Evolutionary conservation across 2,888 invertebrate species (phyloP).

Genomic region (Scaeva pyrastri): DNA sequence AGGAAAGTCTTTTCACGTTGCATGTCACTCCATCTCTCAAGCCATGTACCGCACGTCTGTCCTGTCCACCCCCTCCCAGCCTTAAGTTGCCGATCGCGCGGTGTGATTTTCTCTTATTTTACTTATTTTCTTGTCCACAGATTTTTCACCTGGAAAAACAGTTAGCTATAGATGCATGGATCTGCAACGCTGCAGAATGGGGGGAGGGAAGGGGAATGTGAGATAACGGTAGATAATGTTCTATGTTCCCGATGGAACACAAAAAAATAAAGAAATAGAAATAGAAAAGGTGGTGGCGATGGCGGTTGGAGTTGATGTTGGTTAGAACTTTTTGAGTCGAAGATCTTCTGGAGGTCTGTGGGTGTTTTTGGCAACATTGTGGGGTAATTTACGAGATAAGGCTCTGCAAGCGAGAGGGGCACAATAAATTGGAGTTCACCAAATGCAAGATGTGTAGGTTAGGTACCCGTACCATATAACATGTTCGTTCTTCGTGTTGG

Average conservation of each 20-base stretch:
- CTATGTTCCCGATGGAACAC: slow-evolving; percentile 45
- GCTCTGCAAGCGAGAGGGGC: not conserved
- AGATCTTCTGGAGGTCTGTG: slow-evolving; percentile 38
- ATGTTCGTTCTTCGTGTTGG: slow-evolving; percentile 13
- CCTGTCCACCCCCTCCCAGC: slow-evolving; percentile 49
- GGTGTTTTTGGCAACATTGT: slow-evolving; percentile 71
- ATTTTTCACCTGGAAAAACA: slow-evolving; percentile 71
- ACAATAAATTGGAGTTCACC: not conserved
- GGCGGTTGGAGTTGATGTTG: slow-evolving; percentile 24
- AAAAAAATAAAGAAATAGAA: slow-evolving; percentile 34
- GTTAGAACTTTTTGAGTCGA: slow-evolving; percentile 30
- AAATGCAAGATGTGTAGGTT: slow-evolving; percentile 12
- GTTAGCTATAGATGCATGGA: slow-evolving; percentile 60
- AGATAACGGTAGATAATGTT: slow-evolving; percentile 73
- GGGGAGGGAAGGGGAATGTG: slow-evolving; percentile 49
- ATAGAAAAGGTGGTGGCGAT: slow-evolving; percentile 9
- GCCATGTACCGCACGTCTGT: slow-evolving; percentile 7
- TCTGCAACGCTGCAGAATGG: slow-evolving; percentile 61
- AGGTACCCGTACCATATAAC: too few relatives aligned
- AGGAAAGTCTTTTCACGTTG: slow-evolving; percentile 73
- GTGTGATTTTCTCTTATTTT: slow-evolving; percentile 53
- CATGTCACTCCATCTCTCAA: slow-evolving; percentile 64
- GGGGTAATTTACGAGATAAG: slow-evolving; percentile 61
- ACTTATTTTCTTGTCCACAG: slow-evolving; percentile 33
- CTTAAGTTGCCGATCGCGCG: slow-evolving; percentile 41